Evolutionary conservation across 2,113 vertebrate genomes (phyloP).

Genomic region (Anser cygnoides): DNA sequence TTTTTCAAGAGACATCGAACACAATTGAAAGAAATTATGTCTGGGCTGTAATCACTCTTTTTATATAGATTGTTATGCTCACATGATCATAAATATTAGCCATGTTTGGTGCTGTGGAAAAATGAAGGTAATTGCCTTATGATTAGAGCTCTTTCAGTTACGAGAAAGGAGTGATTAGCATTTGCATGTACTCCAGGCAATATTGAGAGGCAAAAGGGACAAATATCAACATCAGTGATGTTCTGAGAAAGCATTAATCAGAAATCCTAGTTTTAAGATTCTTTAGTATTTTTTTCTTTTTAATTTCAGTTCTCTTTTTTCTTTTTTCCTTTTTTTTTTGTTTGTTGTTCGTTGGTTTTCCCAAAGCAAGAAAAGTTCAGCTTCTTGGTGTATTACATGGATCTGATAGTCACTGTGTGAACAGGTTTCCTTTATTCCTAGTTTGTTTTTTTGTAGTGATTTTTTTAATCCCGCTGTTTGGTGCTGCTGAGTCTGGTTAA

Average conservation of each 20-base stretch:
- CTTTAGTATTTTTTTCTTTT: neutral
- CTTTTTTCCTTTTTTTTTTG: neutral
- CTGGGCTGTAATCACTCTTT: slow-evolving; percentile 79
- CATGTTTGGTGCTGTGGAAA: slow-evolving; percentile 82
- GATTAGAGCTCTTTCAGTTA: slow-evolving; percentile 83
- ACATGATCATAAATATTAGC: slow-evolving; percentile 86
- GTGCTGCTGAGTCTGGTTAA: slow-evolving; percentile 76
- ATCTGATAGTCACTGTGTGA: slow-evolving; percentile 65
- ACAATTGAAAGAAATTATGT: slow-evolving; percentile 77
- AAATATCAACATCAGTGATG: slow-evolving; percentile 74
- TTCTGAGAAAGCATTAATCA: slow-evolving; percentile 71
- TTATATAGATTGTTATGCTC: slow-evolving; percentile 81
- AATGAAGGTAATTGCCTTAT: slow-evolving; percentile 85
- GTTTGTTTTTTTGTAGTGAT: slow-evolving; percentile 65
- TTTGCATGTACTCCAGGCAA: slow-evolving; percentile 79
- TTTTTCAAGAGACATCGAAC: slow-evolving; percentile 71
- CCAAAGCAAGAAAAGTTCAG: slow-evolving; percentile 67
- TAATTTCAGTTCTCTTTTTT: slow-evolving; percentile 15
- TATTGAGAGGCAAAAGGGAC: slow-evolving; percentile 71
- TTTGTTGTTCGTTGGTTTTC: neutral
- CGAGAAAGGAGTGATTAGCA: slow-evolving; percentile 80
- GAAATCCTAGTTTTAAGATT: slow-evolving; percentile 55
- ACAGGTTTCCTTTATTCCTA: slow-evolving; percentile 69
- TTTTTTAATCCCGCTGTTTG: slow-evolving; percentile 72
- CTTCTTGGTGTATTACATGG: slow-evolving; percentile 67